These are phyloP conservation scores for Cantharis rustica DNA, from an alignment of 2,888 invertebrate species.

Conservation along the genomic window DNA sequence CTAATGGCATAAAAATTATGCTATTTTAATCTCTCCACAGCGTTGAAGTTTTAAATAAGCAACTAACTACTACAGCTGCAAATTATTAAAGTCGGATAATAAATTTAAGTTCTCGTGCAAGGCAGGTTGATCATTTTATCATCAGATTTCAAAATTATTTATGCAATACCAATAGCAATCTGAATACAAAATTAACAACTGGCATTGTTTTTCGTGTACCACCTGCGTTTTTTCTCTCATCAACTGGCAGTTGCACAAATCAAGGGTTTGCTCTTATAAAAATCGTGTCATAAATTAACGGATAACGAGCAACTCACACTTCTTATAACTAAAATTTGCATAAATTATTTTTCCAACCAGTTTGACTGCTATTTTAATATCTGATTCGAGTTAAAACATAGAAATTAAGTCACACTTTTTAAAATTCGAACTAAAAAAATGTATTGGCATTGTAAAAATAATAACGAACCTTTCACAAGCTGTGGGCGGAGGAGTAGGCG, in stretches of 20 bases:
- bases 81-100: not conserved
- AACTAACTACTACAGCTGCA: not conserved
- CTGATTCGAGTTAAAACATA: not conserved
- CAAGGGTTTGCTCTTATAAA: not conserved
- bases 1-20: not conserved
- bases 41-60: not conserved
- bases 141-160: not conserved
- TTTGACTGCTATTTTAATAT: not conserved
- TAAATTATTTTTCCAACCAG: not conserved
- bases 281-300: not conserved
- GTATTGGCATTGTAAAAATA: not conserved
- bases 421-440: not conserved
- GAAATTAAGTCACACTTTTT: not conserved
- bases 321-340: not conserved
- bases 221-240: not conserved
- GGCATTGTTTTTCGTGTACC: not conserved
- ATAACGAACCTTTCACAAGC: conserved; percentile 52
- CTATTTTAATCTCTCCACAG: not conserved
- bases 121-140: not conserved
- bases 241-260: not conserved
- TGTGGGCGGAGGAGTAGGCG: conserved; percentile 72
- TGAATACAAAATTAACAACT: not conserved
- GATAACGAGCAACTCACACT: not conserved
- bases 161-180: not conserved
- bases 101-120: not conserved